Base-by-base conservation (phyloP, 1,140 invertebrate species). In the Cepaea nemoralis region DNA sequence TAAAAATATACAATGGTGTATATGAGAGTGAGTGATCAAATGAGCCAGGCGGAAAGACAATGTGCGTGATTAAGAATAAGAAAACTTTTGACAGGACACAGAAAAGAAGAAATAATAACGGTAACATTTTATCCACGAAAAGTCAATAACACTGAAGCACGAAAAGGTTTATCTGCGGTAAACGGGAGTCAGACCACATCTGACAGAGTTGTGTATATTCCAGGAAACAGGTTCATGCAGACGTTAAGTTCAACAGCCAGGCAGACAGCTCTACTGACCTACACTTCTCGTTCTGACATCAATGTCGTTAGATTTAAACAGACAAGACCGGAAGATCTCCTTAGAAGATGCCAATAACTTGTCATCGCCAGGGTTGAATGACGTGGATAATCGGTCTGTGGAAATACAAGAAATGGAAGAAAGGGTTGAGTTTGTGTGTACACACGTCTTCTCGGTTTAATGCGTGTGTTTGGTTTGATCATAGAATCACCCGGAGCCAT, bases 311-410 rank as follows among this genome's bases (percentile, higher is more conserved):
- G 83, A 74, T n/a, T 77, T 50, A 37, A 84, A 80, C 40, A 84
- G 77, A 67, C 83, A 84, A 12, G 83, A 84, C 27, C 75, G 73
- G 79, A 83, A 84, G 48, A 84, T 78, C 77, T 78, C 66, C 31
- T 78, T 78, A 3, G 77, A 78, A 1, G 77, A 40, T n/a, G 59
- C 66, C 40, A 78, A 22, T 66, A 78, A 42, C 40, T 48, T 67
- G 59, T 78, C 77, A 48, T 78, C 77, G n/a, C 35, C 33, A 10
- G 59, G 22, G 77, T 78, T 40, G 59, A 76, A 48, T 12, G 80
- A 77, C 2, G 73, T 59, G 50, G 63, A 69, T 24, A 82, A 74
- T 45, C 73, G 63, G 63, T 76, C 73, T 76, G 80, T 27, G 74
- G 67, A 45, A 70, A 74, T 75, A 33, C 3, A 42, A 42, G 27